These are phyloP conservation scores for Muscicapa adusta DNA, from an alignment of 2,113 vertebrate species.

Conservation along the genomic window DNA sequence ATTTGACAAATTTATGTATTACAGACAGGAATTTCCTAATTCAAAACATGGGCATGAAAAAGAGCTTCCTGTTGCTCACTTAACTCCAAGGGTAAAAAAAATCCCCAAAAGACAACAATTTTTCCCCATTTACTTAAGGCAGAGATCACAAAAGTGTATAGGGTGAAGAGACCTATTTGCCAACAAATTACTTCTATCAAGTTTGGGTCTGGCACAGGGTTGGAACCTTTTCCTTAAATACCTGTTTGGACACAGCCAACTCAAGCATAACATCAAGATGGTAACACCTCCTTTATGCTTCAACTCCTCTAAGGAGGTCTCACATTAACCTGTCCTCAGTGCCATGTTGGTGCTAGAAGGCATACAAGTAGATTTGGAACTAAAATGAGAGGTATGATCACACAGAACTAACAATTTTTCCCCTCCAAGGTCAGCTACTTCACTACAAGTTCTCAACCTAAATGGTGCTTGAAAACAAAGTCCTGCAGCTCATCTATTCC, in stretches of 20 bases:
- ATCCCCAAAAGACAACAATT: background rate
- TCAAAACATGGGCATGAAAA: conserved; percentile 38
- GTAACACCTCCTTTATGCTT: background rate
- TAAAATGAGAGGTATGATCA: background rate
- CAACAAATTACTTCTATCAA: background rate
- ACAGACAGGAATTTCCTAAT: conserved; percentile 61
- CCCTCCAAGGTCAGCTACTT: background rate
- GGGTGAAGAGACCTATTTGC: background rate
- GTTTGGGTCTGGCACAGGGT: background rate
- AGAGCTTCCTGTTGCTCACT: background rate
- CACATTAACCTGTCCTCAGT: background rate
- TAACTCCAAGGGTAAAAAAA: background rate
- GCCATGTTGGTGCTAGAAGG: background rate
- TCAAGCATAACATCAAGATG: background rate
- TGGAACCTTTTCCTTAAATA: background rate
- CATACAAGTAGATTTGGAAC: background rate
- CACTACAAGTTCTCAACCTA: background rate
- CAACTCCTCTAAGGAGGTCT: background rate
- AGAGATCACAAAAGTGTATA: background rate
- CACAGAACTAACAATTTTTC: background rate
- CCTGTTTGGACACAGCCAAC: background rate
- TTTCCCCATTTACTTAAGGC: background rate
- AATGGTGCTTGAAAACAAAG: background rate
- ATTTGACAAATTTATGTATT: conserved; percentile 1
- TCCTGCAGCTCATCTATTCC: accelerated